These are phyloP conservation scores for Peribatodes rhomboidaria DNA, from an alignment of 2,888 invertebrate species.

Conservation along the genomic window DNA sequence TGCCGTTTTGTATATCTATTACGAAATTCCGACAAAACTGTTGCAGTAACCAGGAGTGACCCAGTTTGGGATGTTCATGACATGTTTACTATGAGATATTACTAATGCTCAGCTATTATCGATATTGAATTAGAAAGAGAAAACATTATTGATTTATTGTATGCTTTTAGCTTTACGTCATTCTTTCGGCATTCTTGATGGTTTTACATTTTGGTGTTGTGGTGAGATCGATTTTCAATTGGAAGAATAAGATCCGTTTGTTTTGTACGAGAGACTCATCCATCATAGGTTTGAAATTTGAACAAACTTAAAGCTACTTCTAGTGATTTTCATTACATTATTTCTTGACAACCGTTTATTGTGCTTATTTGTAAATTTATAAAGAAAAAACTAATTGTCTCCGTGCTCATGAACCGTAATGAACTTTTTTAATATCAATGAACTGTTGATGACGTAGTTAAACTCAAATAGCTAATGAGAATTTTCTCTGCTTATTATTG, in stretches of 20 bases:
- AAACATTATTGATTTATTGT: constrained; percentile 44
- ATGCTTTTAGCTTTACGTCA: constrained; percentile 34
- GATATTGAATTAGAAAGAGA: constrained; percentile 38
- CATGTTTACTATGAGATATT: constrained; percentile 51
- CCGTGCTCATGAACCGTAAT: background rate
- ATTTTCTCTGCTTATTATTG: background rate
- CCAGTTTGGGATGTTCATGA: constrained; percentile 65
- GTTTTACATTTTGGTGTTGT: background rate
- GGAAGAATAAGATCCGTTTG: background rate
- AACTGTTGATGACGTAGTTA: constrained; percentile 10
- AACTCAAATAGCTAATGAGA: constrained; percentile 1
- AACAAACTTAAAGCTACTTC: background rate
- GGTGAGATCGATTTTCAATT: background rate
- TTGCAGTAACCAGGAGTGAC: constrained; percentile 74
- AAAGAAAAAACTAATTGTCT: background rate
- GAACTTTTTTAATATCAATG: constrained; percentile 1
- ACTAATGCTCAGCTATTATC: constrained; percentile 44
- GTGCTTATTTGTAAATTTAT: background rate
- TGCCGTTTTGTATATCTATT: constrained; percentile 75
- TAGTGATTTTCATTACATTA: background rate
- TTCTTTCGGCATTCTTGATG: constrained; percentile 13
- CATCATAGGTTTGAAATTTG: too few relatives aligned
- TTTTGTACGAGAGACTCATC: background rate
- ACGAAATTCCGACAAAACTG: constrained; percentile 84
- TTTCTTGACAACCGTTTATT: too few relatives aligned